Evolutionary conservation across 1,140 invertebrate genomes (phyloP).

Genomic region (Drosophila arawakana): DNA sequence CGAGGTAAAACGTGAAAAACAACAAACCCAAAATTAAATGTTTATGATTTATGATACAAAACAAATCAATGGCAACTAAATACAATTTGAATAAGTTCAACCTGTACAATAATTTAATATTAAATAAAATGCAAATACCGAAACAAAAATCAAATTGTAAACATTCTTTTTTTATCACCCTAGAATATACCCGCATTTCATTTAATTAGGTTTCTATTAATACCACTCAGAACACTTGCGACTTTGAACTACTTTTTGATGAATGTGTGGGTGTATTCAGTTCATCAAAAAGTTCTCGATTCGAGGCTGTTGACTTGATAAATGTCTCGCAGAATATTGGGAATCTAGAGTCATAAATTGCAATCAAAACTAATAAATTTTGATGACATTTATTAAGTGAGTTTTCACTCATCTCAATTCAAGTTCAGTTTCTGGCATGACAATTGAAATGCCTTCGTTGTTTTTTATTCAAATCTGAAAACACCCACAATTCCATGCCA

Average conservation of each 20-base stretch:
- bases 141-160: constrained; percentile 42
- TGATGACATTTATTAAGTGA: constrained; percentile 30
- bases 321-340: constrained; percentile 17
- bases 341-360: constrained; percentile 48
- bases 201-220: constrained; percentile 6
- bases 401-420: constrained; percentile 31
- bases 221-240: background rate
- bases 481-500: constrained; percentile 13
- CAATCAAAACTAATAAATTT: constrained; percentile 43
- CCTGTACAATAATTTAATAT: constrained; percentile 83
- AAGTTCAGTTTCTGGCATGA: background rate
- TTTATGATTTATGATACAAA: constrained; percentile 66
- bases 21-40: constrained; percentile 55
- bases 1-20: constrained; percentile 9
- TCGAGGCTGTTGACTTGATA: constrained; percentile 20
- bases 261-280: constrained; percentile 7
- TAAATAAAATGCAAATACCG: constrained; percentile 72
- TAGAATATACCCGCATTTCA: background rate
- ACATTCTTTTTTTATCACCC: constrained; percentile 1
- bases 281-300: constrained; percentile 25
- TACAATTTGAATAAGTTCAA: constrained; percentile 83
- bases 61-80: constrained; percentile 74
- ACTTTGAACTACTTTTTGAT: constrained; percentile 20
- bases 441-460: constrained; percentile 55
- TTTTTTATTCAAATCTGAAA: constrained; percentile 1